These are phyloP conservation scores for Coremacera marginata DNA, from an alignment of 2,888 invertebrate species.

Conservation along the genomic window DNA sequence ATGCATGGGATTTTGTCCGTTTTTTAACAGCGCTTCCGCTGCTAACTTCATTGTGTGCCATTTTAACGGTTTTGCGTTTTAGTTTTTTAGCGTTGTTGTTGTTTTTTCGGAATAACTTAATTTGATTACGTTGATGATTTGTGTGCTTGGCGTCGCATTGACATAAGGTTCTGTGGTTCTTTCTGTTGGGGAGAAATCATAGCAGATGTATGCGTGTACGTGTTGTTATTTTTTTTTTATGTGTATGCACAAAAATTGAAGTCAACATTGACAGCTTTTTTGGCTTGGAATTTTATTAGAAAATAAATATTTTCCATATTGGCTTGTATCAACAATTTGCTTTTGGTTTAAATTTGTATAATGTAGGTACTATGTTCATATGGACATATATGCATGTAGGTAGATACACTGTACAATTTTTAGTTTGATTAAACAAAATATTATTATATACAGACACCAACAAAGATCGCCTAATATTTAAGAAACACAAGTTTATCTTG, in stretches of 20 bases:
- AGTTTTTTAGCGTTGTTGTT: background rate
- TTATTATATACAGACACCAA: no score
- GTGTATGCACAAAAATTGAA: conserved; percentile 3
- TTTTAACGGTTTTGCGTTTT: conserved; percentile 54
- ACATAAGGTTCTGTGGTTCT: conserved; percentile 39
- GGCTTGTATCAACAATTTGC: conserved; percentile 32
- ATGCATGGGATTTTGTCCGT: conserved; percentile 19
- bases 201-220: conserved; percentile 41
- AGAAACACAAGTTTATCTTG: no score
- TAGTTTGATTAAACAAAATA: no score
- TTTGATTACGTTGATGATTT: conserved; percentile 63
- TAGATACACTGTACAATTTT: background rate
- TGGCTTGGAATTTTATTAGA: conserved; percentile 33
- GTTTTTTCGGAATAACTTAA: conserved; percentile 49
- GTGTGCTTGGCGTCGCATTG: conserved; percentile 49
- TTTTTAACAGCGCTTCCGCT: conserved; percentile 42
- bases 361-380: background rate
- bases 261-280: conserved; percentile 11
- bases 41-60: conserved; percentile 40
- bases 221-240: conserved; percentile 18
- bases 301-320: conserved; percentile 29
- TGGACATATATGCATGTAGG: background rate
- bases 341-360: conserved; percentile 1
- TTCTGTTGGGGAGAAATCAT: conserved; percentile 36
- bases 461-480: no score